Percentiles rank a stretch among this genome's conserved stretches.
Conservation (phyloP, 2,888 invertebrate genomes). For the Agriopis aurantiaria region DNA sequence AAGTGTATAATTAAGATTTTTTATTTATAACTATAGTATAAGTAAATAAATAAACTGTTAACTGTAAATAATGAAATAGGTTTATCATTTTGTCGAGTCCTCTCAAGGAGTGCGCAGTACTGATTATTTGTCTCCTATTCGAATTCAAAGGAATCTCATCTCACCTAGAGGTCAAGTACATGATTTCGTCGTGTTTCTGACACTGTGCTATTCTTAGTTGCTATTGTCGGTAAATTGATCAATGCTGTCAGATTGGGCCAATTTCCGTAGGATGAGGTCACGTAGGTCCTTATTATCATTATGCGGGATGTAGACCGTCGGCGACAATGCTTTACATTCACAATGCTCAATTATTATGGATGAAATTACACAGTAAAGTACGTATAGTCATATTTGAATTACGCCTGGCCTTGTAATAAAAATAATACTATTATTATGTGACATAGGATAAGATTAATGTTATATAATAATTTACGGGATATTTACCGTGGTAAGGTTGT, state of each 20-base stretch:
- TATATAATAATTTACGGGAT: too few species aligned
- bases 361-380: slow-evolving; percentile 1
- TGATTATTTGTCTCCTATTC: slow-evolving; percentile 4
- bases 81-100: not conserved
- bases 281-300: slow-evolving; percentile 44
- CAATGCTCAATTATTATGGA: slow-evolving; percentile 10
- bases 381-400: not conserved
- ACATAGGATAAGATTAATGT: too few species aligned
- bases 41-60: too few species aligned
- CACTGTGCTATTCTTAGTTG: slow-evolving; percentile 21
- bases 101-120: not conserved
- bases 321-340: slow-evolving; percentile 39
- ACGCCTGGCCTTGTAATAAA: too few species aligned
- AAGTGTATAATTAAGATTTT: too few species aligned
- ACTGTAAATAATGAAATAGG: not conserved
- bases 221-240: slow-evolving; percentile 30
- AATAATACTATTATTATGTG: too few species aligned
- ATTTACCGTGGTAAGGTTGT: too few species aligned
- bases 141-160: slow-evolving; percentile 12
- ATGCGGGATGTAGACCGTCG: slow-evolving; percentile 41
- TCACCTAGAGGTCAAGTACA: slow-evolving; percentile 11
- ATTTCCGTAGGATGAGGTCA: slow-evolving; percentile 57
- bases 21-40: too few species aligned
- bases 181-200: slow-evolving; percentile 1
- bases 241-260: slow-evolving; percentile 44